Base-by-base conservation (phyloP, 2,888 invertebrate species). In the Arrhopalites spinosus region DNA sequence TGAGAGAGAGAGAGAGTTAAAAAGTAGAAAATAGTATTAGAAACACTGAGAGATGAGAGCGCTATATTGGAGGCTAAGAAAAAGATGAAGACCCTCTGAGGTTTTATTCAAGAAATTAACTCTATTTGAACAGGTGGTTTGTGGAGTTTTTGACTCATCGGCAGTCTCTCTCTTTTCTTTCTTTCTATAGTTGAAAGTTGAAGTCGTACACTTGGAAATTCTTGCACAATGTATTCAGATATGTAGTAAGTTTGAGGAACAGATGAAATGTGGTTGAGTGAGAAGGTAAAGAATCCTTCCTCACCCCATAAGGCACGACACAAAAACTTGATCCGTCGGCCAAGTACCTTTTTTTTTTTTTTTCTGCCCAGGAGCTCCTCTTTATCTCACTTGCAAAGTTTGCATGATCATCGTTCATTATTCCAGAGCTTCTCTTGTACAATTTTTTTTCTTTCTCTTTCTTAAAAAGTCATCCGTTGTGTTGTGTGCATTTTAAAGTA, bases 71-170 rank as follows among this genome's bases (percentile, higher is more conserved):
- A 50, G 50, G 20, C 2, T 1, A 53, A 11, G 17, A 20, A 53
- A 5, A 53, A 5, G 53, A 53, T 20, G 59, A 50, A 53, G 70
- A 56, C 27, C 70, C 56, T 70, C 59, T 1, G 71, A 59, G 71
- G 71, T 71, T n/a, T 71, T 71, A 80, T 80, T 80, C 78, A 74
- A 77, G 78, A 80, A 80, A 78, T 79, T 79, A 80, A 80, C 75
- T 78, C 76, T 79, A 77, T 80, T 79, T 80, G 80, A 80, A 79
- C 80, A 80, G 80, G 80, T 80, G 80, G 80, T 80, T 79, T 74
- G 43, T 43, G 45, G n/a, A n/a, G 36, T 36, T n/a, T n/a, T 53
- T 20, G n/a, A 53, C 23, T 20, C 53, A 53, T 53, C 53, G 15
- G n/a, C n/a, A 53, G 53, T 20, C 53, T 53, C 53, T 15, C 36